Percentiles rank a stretch among this genome's conserved stretches.
phyloP scores from a whole-genome alignment of 2,888 invertebrate species.

The Dione vanillae region DNA sequence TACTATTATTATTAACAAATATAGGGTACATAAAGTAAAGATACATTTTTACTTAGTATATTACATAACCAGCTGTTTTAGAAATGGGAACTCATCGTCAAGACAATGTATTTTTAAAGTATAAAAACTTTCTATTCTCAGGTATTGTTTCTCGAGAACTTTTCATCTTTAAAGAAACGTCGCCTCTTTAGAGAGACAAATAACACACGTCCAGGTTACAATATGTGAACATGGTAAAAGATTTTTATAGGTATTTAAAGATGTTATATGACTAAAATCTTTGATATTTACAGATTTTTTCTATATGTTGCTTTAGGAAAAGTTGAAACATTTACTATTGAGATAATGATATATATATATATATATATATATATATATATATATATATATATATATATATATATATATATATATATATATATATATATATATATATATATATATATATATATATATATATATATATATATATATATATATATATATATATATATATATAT shows the following conservation, averaged over 20 bases:
- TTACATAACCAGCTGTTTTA: conserved; percentile 32
- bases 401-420: no score
- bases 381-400: no score
- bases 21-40: not conserved
- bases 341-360: no score
- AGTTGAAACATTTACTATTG: no score
- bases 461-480: no score
- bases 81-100: conserved; percentile 37
- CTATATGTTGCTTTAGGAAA: no score
- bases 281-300: not conserved
- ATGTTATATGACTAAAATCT: not conserved
- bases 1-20: not conserved
- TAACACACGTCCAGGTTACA: conserved; percentile 29
- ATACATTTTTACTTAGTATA: conserved; percentile 24
- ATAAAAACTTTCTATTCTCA: conserved; percentile 40
- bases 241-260: not conserved
- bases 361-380: no score
- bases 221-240: conserved; percentile 21
- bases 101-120: conserved; percentile 44
- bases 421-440: no score
- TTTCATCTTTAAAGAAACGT: conserved; percentile 46
- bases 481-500: no score
- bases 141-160: conserved; percentile 46
- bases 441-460: no score
- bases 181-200: conserved; percentile 39